These are phyloP conservation scores for Ploceus nigricollis DNA, from an alignment of 2,113 vertebrate species.

Conservation along the genomic window DNA sequence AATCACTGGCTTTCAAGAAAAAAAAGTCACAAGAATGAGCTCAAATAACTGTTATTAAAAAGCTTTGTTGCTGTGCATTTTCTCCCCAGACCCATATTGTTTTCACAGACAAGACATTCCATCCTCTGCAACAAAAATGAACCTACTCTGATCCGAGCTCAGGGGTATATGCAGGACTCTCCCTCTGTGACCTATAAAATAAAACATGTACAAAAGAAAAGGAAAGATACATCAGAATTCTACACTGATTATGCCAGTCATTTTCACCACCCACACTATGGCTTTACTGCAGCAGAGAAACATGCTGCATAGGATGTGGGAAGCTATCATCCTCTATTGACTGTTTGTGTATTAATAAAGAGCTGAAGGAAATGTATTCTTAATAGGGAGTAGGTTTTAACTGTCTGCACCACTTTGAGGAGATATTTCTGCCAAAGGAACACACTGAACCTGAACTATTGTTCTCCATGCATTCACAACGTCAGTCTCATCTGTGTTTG, in stretches of 20 bases:
- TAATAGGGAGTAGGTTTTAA: not conserved
- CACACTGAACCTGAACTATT: not conserved
- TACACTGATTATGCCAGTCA: not conserved
- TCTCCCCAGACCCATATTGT: not conserved
- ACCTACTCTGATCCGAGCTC: conserved; percentile 55
- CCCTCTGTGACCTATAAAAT: conserved; percentile 70
- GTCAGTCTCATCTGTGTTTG: not conserved
- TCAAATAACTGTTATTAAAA: not conserved
- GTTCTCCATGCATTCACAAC: not conserved
- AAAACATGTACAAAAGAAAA: not conserved
- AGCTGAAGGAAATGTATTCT: not conserved
- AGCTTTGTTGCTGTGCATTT: not conserved
- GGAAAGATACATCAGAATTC: not conserved
- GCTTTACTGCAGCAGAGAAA: not conserved
- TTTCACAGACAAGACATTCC: conserved; percentile 72
- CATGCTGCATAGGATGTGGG: not conserved
- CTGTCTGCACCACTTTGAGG: not conserved
- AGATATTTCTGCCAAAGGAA: not conserved
- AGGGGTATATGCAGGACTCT: conserved; percentile 72
- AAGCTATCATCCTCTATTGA: not conserved
- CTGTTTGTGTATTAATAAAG: not conserved
- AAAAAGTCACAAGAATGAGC: not conserved
- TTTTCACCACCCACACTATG: not conserved
- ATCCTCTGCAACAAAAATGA: conserved; percentile 74
- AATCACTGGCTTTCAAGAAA: not conserved